Evolutionary conservation across 2,888 invertebrate species (phyloP).

Genomic region (Hirudinaria manillensis): DNA sequence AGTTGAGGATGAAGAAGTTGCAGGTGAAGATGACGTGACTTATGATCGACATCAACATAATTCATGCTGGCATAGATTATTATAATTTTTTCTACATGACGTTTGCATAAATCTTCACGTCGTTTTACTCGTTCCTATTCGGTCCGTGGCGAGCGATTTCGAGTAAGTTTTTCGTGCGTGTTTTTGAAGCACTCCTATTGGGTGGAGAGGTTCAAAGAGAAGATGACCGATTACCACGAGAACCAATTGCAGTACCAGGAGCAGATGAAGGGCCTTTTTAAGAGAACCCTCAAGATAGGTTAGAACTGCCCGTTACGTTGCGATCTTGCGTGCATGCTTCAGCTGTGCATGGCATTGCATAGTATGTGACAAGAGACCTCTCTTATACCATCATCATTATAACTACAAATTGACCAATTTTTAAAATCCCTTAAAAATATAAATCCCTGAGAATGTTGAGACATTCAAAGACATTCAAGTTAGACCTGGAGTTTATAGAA

Average conservation of each 20-base stretch:
- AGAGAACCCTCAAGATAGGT: constrained; percentile 5
- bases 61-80: not conserved
- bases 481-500: no score
- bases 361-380: no score
- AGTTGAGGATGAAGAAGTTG: constrained; percentile 6
- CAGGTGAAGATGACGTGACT: not conserved
- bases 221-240: constrained; percentile 27
- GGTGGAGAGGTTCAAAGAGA: constrained; percentile 9
- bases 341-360: not conserved
- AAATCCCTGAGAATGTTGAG: no score
- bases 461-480: no score
- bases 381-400: no score
- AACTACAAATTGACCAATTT: no score
- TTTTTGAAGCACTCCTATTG: constrained; percentile 3
- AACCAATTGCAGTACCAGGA: constrained; percentile 26
- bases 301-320: constrained; percentile 1
- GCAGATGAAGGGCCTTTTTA: constrained; percentile 16
- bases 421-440: no score
- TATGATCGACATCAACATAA: not conserved
- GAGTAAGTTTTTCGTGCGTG: no score
- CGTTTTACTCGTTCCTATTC: not conserved
- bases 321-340: not conserved
- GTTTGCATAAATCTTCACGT: not conserved
- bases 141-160: not conserved
- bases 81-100: not conserved